A percentile compares a stretch with the other conserved stretches of the same genome.
Conservation (phyloP, 2,113 vertebrate species). For the Abramis brama region DNA sequence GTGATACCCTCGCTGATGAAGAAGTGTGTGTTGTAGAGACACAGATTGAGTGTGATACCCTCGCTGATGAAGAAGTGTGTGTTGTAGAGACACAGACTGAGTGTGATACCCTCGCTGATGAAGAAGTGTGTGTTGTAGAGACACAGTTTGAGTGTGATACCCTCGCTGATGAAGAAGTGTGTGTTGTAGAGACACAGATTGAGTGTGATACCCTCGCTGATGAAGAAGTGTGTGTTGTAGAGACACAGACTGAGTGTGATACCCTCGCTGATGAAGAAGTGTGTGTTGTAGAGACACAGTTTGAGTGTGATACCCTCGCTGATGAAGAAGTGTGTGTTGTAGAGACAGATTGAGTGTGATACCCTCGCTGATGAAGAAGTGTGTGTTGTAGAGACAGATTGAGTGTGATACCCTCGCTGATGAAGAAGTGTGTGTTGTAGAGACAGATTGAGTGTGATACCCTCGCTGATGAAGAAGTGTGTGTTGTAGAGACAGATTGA, state of each 20-base stretch:
- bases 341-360: too few species aligned
- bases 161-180: conserved; percentile 90
- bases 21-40: conserved; percentile 87
- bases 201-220: too few species aligned
- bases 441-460: too few species aligned
- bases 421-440: conserved; percentile 87
- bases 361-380: conserved; percentile 93
- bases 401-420: too few species aligned
- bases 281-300: conserved; percentile 83
- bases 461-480: conserved; percentile 90
- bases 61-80: conserved; percentile 91
- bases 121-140: conserved; percentile 89
- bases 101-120: too few species aligned
- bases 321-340: conserved; percentile 88
- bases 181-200: conserved; percentile 86
- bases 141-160: too few species aligned
- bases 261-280: conserved; percentile 93
- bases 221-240: conserved; percentile 87
- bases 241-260: too few species aligned
- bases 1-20: too few species aligned
- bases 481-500: conserved; percentile 86
- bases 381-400: conserved; percentile 83
- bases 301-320: too few species aligned
- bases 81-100: too few species aligned
- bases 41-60: too few species aligned